phyloP scores from a whole-genome alignment of 1,140 invertebrate species.

The Colletes gigas region DNA sequence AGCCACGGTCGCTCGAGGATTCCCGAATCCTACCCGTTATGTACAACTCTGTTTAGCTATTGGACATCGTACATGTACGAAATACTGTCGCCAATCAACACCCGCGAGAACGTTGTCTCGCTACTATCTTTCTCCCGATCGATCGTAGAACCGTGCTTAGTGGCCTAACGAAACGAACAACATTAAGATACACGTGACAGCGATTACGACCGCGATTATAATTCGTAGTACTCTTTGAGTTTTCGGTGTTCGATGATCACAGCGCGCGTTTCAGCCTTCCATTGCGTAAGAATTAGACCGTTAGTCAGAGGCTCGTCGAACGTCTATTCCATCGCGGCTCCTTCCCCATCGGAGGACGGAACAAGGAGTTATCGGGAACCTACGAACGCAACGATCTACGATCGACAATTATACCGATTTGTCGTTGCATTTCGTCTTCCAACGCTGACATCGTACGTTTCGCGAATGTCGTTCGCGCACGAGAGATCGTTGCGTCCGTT shows the following conservation, averaged over 20 bases:
- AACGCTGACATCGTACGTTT: neutral
- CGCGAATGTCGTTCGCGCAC: neutral
- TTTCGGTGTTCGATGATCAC: slow-evolving; percentile 79
- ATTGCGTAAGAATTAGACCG: slow-evolving; percentile 65
- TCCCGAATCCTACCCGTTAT: neutral
- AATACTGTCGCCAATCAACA: slow-evolving; percentile 39
- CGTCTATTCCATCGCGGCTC: neutral
- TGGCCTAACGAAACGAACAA: slow-evolving; percentile 45
- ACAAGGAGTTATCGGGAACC: no score
- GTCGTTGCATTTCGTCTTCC: neutral
- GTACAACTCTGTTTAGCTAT: slow-evolving; percentile 20
- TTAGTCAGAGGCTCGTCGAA: slow-evolving; percentile 31
- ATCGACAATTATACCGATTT: no score
- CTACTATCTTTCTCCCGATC: neutral
- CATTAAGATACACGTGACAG: slow-evolving; percentile 54
- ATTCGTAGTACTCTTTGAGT: slow-evolving; percentile 74
- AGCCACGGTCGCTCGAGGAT: neutral
- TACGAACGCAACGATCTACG: neutral
- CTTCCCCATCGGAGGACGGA: neutral
- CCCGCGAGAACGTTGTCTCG: neutral
- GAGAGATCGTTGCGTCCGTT: no score
- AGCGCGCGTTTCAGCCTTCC: slow-evolving; percentile 78
- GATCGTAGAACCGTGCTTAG: neutral
- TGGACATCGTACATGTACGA: slow-evolving; percentile 31
- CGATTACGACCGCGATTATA: slow-evolving; percentile 51